Percentiles rank a stretch among this genome's conserved stretches.
These are phyloP conservation scores for Pterocles gutturalis DNA, from an alignment of 2,113 vertebrate genomes.

Conservation along the genomic window DNA sequence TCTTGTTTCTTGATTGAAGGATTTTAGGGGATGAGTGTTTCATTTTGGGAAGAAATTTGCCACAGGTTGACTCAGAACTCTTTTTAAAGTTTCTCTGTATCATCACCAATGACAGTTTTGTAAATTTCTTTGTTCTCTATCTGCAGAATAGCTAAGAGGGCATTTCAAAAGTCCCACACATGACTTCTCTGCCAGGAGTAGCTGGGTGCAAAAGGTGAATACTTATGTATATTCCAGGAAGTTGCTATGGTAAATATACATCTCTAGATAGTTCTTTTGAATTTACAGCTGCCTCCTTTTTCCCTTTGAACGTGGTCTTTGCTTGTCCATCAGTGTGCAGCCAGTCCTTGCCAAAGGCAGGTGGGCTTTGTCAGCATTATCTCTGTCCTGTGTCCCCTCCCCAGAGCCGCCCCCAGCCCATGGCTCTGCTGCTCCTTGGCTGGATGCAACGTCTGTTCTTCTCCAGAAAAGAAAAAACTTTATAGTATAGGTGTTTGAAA, in stretches of 20 bases:
- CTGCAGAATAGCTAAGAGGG: not conserved
- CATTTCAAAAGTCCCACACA: not conserved
- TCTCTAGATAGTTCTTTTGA: not conserved
- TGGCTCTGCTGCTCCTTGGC: accelerated
- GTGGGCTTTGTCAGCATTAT: not conserved
- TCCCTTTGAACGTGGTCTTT: not conserved
- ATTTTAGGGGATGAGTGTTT: not conserved
- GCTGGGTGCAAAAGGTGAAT: not conserved
- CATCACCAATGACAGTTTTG: not conserved
- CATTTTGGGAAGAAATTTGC: not conserved
- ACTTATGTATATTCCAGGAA: not conserved
- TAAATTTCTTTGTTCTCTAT: not conserved
- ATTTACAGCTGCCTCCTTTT: not conserved
- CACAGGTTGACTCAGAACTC: not conserved
- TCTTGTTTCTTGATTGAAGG: not conserved
- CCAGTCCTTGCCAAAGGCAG: not conserved
- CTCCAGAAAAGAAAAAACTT: not conserved
- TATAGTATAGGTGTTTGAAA: not conserved
- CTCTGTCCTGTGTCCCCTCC: not conserved
- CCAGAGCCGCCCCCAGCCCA: not conserved
- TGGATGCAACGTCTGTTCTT: not conserved
- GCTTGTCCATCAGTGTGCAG: not conserved
- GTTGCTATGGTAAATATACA: not conserved
- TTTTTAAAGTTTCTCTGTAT: not conserved
- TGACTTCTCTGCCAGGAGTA: not conserved